These are phyloP conservation scores for Onthophagus sagittarius DNA, from an alignment of 2,888 invertebrate species.

Conservation along the genomic window DNA sequence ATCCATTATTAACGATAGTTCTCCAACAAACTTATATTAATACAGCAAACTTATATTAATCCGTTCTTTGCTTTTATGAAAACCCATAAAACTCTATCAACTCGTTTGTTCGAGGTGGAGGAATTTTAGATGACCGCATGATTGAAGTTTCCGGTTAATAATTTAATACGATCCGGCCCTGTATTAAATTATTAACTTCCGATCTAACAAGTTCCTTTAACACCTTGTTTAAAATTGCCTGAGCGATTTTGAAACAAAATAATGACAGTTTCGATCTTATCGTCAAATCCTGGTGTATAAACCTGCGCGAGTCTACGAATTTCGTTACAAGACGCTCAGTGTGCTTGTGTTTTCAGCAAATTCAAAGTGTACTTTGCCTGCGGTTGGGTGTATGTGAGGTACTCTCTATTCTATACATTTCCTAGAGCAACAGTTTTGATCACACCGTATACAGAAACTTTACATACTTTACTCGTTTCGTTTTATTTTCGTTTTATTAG, in stretches of 20 bases:
- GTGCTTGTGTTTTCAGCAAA: constrained; percentile 60
- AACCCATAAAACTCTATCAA: neutral
- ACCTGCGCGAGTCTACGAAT: neutral
- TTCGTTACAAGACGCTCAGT: constrained; percentile 25
- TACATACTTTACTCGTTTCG: neutral
- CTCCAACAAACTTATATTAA: neutral
- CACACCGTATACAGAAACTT: neutral
- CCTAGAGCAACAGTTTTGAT: constrained; percentile 6
- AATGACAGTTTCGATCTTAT: neutral
- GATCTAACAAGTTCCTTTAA: neutral
- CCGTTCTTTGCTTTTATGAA: neutral
- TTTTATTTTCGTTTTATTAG: neutral
- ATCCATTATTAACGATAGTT: neutral
- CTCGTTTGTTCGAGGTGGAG: neutral
- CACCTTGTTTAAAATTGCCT: neutral
- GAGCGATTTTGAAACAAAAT: neutral
- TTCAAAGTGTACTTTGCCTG: constrained; percentile 82
- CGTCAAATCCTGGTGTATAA: neutral
- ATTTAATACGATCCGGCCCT: neutral
- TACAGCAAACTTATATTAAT: neutral
- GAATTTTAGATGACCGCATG: neutral
- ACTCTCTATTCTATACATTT: constrained; percentile 49
- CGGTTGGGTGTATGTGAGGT: constrained; percentile 83
- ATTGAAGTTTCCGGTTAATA: neutral
- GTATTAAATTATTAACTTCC: neutral